These are phyloP conservation scores for Scartelaos histophorus DNA, from an alignment of 2,113 vertebrate genomes.

Conservation along the genomic window DNA sequence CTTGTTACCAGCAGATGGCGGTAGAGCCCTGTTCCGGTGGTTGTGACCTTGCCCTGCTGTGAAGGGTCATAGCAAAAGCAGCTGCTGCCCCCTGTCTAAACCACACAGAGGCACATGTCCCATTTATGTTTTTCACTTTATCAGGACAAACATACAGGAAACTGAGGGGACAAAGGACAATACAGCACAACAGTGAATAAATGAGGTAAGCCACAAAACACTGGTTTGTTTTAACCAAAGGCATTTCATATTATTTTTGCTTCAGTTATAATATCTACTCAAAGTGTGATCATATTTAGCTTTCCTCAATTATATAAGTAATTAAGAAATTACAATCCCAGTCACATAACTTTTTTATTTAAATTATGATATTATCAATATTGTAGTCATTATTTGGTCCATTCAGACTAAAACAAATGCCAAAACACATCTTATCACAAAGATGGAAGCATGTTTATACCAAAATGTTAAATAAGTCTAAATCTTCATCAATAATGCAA, in stretches of 20 bases:
- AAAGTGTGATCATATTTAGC: background rate
- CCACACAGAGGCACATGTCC: constrained; percentile 4
- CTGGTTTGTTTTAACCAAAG: background rate
- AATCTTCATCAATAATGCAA: too few relatives aligned
- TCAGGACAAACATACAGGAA: background rate
- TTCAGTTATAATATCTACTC: background rate
- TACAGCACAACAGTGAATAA: background rate
- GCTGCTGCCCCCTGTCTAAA: constrained; percentile 21
- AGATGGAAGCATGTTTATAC: too few relatives aligned
- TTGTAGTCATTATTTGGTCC: too few relatives aligned
- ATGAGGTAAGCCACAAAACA: constrained; percentile 36
- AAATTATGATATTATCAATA: too few relatives aligned
- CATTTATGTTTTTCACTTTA: background rate
- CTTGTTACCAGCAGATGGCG: constrained; percentile 57
- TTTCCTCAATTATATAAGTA: background rate
- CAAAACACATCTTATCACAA: too few relatives aligned
- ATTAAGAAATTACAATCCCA: background rate
- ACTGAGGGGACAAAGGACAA: background rate
- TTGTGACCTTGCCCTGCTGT: constrained; percentile 50
- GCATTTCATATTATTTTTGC: background rate
- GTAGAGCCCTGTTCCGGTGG: background rate
- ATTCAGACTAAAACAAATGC: too few relatives aligned
- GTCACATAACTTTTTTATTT: background rate
- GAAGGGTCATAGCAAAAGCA: constrained; percentile 27
- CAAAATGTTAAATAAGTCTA: too few relatives aligned